Evolutionary conservation across 2,888 invertebrate genomes (phyloP).

Genomic region (Epirrhoe alternata): DNA sequence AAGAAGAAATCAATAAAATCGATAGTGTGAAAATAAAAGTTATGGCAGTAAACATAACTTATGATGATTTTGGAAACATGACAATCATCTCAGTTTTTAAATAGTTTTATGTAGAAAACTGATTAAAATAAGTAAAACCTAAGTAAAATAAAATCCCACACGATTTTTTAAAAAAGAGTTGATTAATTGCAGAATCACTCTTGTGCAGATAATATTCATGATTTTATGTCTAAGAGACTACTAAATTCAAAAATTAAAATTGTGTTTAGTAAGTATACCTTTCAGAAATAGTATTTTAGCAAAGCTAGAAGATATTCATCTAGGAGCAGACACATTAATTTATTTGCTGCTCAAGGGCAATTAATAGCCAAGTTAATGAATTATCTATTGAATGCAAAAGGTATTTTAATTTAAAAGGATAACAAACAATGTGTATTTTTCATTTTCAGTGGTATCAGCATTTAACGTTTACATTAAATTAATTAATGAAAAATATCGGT

Average conservation of each 20-base stretch:
- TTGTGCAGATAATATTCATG: too few relatives aligned
- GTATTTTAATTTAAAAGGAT: conserved; percentile 3
- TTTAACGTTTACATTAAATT: neutral
- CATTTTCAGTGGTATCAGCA: neutral
- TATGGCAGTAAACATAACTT: too few relatives aligned
- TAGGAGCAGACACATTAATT: neutral
- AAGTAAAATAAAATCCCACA: too few relatives aligned
- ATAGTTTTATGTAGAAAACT: too few relatives aligned
- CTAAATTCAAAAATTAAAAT: neutral
- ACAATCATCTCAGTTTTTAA: too few relatives aligned
- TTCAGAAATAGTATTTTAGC: neutral
- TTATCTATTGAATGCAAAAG: neutral
- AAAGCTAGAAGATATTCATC: neutral
- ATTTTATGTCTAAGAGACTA: too few relatives aligned
- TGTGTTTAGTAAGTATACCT: neutral
- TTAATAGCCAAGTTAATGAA: neutral
- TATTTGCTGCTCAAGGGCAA: neutral
- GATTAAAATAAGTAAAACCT: too few relatives aligned
- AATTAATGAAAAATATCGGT: conserved; percentile 13
- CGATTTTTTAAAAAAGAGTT: too few relatives aligned
- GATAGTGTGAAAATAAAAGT: too few relatives aligned
- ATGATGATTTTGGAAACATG: too few relatives aligned
- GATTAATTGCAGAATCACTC: too few relatives aligned
- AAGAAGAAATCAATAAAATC: too few relatives aligned
- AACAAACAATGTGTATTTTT: neutral